Evolutionary conservation across 1,140 invertebrate genomes (phyloP).

Genomic region (Trypoxylus dichotomus): DNA sequence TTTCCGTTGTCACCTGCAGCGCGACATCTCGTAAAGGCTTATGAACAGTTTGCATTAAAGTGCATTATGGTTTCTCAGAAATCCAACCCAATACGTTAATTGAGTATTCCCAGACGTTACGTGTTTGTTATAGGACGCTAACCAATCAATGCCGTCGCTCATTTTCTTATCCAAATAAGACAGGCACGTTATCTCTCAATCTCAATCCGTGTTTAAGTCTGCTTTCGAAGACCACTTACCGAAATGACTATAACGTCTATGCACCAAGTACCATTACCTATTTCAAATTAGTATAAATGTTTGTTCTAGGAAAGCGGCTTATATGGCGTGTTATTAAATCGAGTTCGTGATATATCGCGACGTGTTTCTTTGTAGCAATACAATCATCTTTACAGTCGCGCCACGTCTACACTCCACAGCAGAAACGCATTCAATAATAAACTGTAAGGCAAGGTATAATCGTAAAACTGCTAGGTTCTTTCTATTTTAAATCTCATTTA

Average conservation of each 20-base stretch:
- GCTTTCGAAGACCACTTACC: neutral
- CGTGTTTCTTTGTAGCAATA: neutral
- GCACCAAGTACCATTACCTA: neutral
- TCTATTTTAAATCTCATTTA: no score
- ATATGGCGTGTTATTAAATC: conserved; percentile 3
- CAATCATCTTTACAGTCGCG: neutral
- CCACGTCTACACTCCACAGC: neutral
- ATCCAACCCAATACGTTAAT: neutral
- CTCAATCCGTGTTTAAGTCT: neutral
- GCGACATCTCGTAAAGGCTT: neutral
- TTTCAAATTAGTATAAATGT: neutral
- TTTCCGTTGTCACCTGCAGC: no score
- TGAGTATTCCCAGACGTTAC: neutral
- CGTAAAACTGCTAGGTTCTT: no score
- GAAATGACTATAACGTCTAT: neutral
- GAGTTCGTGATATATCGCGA: neutral
- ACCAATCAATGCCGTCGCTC: neutral
- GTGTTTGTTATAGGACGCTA: neutral
- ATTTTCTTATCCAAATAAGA: conserved; percentile 10
- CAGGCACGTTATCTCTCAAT: neutral
- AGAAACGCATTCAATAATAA: no score
- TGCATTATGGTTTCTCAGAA: neutral
- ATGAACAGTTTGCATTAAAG: neutral
- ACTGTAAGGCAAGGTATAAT: neutral
- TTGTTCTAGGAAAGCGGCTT: neutral